Conservation (phyloP, 2,797 vertebrate genomes). For the Propithecus deckenii region DNA sequence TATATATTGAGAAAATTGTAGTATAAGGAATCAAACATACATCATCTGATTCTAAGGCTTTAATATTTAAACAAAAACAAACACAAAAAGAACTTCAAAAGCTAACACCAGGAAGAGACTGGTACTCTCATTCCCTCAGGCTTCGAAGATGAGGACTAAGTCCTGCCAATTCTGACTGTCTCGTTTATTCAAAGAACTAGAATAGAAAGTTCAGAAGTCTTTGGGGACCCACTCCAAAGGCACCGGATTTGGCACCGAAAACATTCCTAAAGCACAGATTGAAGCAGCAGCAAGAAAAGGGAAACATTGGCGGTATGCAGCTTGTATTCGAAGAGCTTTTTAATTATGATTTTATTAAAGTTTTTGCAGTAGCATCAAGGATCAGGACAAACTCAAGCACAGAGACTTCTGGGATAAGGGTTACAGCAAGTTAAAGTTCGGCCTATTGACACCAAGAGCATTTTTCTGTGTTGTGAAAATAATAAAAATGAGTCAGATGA, state of each 20-base stretch:
- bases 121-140: slow-evolving; percentile 62
- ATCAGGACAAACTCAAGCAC: slow-evolving; percentile 21
- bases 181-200: slow-evolving; percentile 74
- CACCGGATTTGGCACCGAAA: slow-evolving; percentile 72
- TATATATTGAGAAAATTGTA: not conserved
- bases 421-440: slow-evolving; percentile 59
- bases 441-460: slow-evolving; percentile 45
- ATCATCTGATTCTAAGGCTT: slow-evolving; percentile 24
- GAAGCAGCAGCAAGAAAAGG: slow-evolving; percentile 53
- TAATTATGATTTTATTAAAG: slow-evolving; percentile 55
- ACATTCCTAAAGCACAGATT: slow-evolving; percentile 63
- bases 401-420: not conserved
- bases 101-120: slow-evolving; percentile 63
- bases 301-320: slow-evolving; percentile 19
- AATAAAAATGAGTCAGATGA: slow-evolving; percentile 67
- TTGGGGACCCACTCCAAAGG: slow-evolving; percentile 67
- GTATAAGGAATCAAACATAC: slow-evolving; percentile 10
- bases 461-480: slow-evolving; percentile 61
- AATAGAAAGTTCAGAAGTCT: slow-evolving; percentile 71
- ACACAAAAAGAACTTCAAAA: slow-evolving; percentile 61
- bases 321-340: slow-evolving; percentile 50
- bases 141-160: slow-evolving; percentile 64
- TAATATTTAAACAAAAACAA: slow-evolving; percentile 70
- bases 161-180: slow-evolving; percentile 56
- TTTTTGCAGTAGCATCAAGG: slow-evolving; percentile 39